Percentiles rank a stretch among this genome's conserved stretches.
Conservation (phyloP, 2,113 vertebrate species). For the Passer montanus region DNA sequence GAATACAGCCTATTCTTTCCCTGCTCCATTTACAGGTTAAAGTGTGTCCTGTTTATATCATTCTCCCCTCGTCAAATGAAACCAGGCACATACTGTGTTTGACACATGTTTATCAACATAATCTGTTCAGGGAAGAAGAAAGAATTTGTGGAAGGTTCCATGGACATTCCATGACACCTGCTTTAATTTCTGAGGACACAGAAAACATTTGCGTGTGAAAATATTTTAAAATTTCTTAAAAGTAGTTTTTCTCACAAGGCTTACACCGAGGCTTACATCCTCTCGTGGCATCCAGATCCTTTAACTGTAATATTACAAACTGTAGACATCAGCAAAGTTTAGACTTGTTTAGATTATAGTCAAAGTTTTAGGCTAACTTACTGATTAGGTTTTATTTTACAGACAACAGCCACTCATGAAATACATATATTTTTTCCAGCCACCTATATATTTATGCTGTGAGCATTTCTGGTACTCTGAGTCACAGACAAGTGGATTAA, state of each 20-base stretch:
- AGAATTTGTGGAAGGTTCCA: background rate
- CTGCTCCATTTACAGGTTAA: background rate
- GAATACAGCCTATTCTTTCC: background rate
- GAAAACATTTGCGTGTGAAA: background rate
- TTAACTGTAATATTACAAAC: background rate
- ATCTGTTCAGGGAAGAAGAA: background rate
- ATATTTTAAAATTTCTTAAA: background rate
- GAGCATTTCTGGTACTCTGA: background rate
- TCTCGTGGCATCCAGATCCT: background rate
- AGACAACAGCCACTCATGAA: background rate
- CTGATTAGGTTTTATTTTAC: slow-evolving; percentile 4
- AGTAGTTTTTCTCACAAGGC: background rate
- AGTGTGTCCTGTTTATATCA: background rate
- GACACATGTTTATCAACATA: background rate
- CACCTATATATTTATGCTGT: background rate
- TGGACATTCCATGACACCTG: background rate
- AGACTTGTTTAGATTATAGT: background rate
- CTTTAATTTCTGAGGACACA: background rate
- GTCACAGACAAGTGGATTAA: slow-evolving; percentile 25
- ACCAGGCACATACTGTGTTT: background rate
- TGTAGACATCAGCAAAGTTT: background rate
- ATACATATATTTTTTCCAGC: background rate
- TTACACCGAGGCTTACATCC: background rate
- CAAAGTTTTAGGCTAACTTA: background rate
- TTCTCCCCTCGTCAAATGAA: background rate